Conservation (phyloP, 2,797 vertebrate genomes). For the Labeo calbasu region DNA sequence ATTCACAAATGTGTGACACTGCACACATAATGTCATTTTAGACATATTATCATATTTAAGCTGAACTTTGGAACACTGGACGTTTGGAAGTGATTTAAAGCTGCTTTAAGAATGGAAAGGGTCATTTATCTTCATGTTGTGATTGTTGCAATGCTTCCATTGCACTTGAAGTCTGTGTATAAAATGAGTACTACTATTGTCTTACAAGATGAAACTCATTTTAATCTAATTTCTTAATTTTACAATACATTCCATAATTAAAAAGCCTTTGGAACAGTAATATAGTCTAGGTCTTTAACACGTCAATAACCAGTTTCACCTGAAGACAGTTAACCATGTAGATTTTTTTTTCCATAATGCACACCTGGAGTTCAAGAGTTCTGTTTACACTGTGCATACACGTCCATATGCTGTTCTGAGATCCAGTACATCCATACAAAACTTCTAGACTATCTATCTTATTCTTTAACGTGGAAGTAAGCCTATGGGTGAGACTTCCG, state of each 20-base stretch:
- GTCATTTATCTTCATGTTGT: background rate
- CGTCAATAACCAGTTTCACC: slow-evolving; percentile 78
- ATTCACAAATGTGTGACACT: background rate
- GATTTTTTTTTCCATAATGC: slow-evolving; percentile 66
- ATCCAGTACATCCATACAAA: slow-evolving; percentile 42
- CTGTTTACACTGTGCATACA: slow-evolving; percentile 74
- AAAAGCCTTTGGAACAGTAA: background rate
- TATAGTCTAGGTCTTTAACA: background rate
- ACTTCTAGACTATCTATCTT: slow-evolving; percentile 50
- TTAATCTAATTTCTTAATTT: background rate
- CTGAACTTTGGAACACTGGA: background rate
- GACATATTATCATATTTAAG: background rate
- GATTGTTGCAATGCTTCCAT: background rate
- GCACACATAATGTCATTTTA: background rate
- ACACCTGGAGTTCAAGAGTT: slow-evolving; percentile 72
- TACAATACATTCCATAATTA: background rate
- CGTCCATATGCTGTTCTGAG: slow-evolving; percentile 63
- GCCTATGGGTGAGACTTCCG: too few species aligned
- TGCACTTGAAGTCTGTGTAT: background rate
- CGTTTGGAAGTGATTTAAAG: background rate
- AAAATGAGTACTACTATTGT: background rate
- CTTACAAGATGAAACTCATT: background rate
- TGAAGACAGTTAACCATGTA: slow-evolving; percentile 70
- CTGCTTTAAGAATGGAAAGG: background rate
- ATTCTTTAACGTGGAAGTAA: background rate